Percentiles rank a stretch among this genome's conserved stretches.
phyloP scores from a whole-genome alignment of 2,797 vertebrate genomes.

The Vespertilio murinus region DNA sequence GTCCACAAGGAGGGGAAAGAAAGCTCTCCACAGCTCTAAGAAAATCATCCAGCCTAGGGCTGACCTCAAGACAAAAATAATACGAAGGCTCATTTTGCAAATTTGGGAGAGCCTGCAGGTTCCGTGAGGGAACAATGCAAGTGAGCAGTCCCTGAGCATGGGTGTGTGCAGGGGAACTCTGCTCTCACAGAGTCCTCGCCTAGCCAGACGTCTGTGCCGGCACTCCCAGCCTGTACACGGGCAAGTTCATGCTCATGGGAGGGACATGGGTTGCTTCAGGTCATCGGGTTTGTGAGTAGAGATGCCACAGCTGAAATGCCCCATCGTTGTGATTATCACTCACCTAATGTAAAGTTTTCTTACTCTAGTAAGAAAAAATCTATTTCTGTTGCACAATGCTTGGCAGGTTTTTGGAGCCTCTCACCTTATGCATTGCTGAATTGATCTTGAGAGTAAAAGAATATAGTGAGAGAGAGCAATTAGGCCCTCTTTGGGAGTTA shows the following conservation, averaged over 20 bases:
- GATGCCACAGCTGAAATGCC: not conserved
- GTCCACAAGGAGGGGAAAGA: slow-evolving; percentile 54
- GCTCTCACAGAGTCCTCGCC: not conserved
- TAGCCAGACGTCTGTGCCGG: not conserved
- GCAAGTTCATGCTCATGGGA: not conserved
- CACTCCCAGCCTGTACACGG: not conserved
- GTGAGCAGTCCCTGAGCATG: not conserved
- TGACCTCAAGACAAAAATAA: slow-evolving; percentile 60
- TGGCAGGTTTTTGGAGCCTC: slow-evolving; percentile 29
- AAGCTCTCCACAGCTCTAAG: slow-evolving; percentile 12
- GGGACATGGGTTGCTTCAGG: not conserved
- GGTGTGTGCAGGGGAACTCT: not conserved
- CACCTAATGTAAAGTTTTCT: not conserved
- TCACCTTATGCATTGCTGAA: slow-evolving; percentile 41
- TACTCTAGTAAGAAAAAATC: too few species aligned
- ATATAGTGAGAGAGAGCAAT: not conserved
- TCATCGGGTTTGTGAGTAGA: not conserved
- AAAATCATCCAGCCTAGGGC: slow-evolving; percentile 44
- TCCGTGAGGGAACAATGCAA: not conserved
- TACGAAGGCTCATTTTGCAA: not conserved
- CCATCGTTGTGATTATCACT: not conserved
- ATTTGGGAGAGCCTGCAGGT: not conserved
- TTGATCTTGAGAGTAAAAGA: slow-evolving; percentile 43
- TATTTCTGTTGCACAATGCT: slow-evolving; percentile 52
- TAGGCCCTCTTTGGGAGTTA: slow-evolving; percentile 63